A percentile compares a stretch with the other conserved stretches of the same genome.
phyloP scores from a whole-genome alignment of 2,888 invertebrate species.

The Drosophila siamana region DNA sequence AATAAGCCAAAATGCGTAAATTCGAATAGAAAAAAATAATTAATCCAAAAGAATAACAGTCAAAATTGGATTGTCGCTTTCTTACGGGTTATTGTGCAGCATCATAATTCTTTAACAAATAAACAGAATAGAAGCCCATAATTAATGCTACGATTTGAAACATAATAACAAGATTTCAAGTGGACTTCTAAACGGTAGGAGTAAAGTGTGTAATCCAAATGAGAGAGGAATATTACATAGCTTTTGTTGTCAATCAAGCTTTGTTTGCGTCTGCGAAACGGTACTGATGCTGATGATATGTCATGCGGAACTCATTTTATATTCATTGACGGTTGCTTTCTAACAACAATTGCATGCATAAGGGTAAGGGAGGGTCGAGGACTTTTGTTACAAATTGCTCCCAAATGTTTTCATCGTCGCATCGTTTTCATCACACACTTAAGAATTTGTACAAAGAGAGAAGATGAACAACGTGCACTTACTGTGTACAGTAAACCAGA shows the following conservation, averaged over 20 bases:
- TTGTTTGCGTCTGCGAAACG: constrained; percentile 39
- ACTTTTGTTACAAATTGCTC: constrained; percentile 30
- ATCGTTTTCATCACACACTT: constrained; percentile 15
- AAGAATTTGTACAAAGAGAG: constrained; percentile 25
- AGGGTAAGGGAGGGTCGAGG: not conserved
- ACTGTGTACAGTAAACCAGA: too few species aligned
- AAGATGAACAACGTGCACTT: constrained; percentile 29
- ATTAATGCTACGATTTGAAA: constrained; percentile 67
- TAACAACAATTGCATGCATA: constrained; percentile 10
- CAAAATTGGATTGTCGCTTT: not conserved
- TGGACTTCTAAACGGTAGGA: constrained; percentile 34
- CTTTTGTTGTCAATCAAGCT: constrained; percentile 49
- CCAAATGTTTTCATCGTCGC: constrained; percentile 24
- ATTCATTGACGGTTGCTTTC: constrained; percentile 58
- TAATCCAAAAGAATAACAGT: too few species aligned
- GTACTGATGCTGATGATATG: constrained; percentile 21
- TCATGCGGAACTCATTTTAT: constrained; percentile 50
- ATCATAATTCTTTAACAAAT: constrained; percentile 1
- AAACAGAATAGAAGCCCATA: constrained; percentile 49
- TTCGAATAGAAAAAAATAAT: too few species aligned
- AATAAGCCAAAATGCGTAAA: too few species aligned
- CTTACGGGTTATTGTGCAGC: constrained; percentile 39
- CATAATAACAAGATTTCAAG: constrained; percentile 69
- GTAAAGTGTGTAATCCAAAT: constrained; percentile 4
- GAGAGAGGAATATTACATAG: constrained; percentile 3